phyloP scores from a whole-genome alignment of 2,113 vertebrate species.

The Acanthisitta chloris region DNA sequence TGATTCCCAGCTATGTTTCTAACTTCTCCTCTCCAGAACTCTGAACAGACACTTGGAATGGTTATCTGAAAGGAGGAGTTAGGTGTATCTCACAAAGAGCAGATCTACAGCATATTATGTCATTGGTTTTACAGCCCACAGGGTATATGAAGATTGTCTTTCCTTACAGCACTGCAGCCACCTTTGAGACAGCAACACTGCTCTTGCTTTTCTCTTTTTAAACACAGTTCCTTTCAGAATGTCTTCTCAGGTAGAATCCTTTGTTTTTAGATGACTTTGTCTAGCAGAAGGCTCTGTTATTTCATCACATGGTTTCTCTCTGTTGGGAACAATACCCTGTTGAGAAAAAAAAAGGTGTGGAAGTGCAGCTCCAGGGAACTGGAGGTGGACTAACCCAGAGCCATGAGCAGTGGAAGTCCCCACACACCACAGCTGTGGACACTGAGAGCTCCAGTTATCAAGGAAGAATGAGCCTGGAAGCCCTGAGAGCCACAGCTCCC shows the following conservation, averaged over 20 bases:
- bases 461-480: conserved; percentile 3
- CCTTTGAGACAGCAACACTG: not conserved
- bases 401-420: not conserved
- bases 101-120: not conserved
- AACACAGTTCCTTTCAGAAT: not conserved
- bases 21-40: not conserved
- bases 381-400: not conserved
- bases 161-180: not conserved
- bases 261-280: too few relatives aligned
- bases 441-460: not conserved
- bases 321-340: not conserved
- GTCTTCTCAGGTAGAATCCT: not conserved
- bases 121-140: not conserved
- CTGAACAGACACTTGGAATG: not conserved
- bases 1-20: not conserved
- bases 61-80: not conserved
- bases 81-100: not conserved
- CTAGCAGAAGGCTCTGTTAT: not conserved
- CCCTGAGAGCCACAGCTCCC: conserved; percentile 14
- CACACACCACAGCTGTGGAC: not conserved
- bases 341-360: not conserved
- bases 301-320: not conserved
- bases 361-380: not conserved
- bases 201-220: not conserved
- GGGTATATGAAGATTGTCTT: not conserved